Evolutionary conservation across 64 coral and sea anemone genomes (phyloP), one percentile per base, ranked within the genome.

Genomic region (Anthopleura sola): DNA sequence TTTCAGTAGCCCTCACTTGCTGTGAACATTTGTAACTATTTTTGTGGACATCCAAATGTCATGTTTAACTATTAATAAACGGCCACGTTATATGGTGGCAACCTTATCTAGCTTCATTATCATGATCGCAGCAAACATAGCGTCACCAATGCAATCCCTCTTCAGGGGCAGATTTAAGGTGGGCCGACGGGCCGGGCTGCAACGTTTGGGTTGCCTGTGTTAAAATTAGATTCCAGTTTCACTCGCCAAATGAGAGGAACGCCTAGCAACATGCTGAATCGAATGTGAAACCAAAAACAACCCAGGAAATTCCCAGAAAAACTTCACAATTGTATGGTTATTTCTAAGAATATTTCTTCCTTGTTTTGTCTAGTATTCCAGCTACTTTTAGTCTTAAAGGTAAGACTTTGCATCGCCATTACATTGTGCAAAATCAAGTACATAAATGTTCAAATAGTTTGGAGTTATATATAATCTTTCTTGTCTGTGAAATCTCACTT

Each of bases 211-310:
- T 62, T 62, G 7, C 58, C 58, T 62, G 58, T 62, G 58, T 26
- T 62, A 62, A 24, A 28, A 5, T 6, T 62, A 7, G 7, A 53
- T 17, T 15, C 58, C 2, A 62, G 5, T 8, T 62, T 6, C 10
- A 24, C 58, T 62, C 58, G 58, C 6, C 21, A n/a, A 26, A 26
- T 26, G 24, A 29, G 66, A 71, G 31, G 66, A 71, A 71, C 66
- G 66, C 66, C 66, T 71, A 29, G 7, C 10, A 34, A 71, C 12
- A 71, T 71, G 66, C 66, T 71, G 12, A 71, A 71, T 71, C 66
- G 66, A 71, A 71, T 71, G 66, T 71, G 66, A 71, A 71, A 71
- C 29, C 29, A 36, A 71, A 71, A 33, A 34, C 29, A 71, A 36
- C 7, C 0, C 8, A 12, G 3, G 12, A 34, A 69, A 14, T 71